phyloP scores from a whole-genome alignment of 2,113 vertebrate species.

The Channa argus region DNA sequence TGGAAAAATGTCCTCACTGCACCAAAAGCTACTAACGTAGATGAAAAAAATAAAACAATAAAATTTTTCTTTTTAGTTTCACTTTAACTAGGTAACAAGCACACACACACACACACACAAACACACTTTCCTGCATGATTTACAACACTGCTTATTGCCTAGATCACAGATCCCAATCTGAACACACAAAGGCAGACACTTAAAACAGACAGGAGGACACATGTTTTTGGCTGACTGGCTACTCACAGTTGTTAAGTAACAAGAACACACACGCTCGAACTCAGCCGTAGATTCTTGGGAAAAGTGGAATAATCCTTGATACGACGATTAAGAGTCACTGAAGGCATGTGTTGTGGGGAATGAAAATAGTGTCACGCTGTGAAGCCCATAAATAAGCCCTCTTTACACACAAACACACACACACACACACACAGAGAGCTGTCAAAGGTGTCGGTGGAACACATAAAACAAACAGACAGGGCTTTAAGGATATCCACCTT shows the following conservation, averaged over 20 bases:
- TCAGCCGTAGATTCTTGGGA: conserved; percentile 50
- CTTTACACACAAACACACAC: conserved; percentile 17
- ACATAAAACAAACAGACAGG: conserved; percentile 30
- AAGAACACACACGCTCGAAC: conserved; percentile 68
- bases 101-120: conserved; percentile 5
- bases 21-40: too few relatives aligned
- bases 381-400: conserved; percentile 58
- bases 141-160: conserved; percentile 41
- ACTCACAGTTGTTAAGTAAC: conserved; percentile 53
- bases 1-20: too few relatives aligned
- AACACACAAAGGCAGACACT: conserved; percentile 66
- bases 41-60: too few relatives aligned
- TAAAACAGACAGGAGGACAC: conserved; percentile 74
- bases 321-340: conserved; percentile 73
- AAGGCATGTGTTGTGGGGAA: conserved; percentile 43
- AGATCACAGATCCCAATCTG: conserved; percentile 70
- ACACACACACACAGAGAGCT: conserved; percentile 28
- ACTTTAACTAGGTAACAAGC: not conserved
- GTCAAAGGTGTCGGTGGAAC: conserved; percentile 33
- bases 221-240: conserved; percentile 69
- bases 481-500: conserved; percentile 9
- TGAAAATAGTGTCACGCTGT: conserved; percentile 39
- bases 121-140: conserved; percentile 55
- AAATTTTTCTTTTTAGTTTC: too few relatives aligned
- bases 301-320: conserved; percentile 60